Conservation (phyloP, 2,888 invertebrate genomes). For the Macrophya annulata region DNA sequence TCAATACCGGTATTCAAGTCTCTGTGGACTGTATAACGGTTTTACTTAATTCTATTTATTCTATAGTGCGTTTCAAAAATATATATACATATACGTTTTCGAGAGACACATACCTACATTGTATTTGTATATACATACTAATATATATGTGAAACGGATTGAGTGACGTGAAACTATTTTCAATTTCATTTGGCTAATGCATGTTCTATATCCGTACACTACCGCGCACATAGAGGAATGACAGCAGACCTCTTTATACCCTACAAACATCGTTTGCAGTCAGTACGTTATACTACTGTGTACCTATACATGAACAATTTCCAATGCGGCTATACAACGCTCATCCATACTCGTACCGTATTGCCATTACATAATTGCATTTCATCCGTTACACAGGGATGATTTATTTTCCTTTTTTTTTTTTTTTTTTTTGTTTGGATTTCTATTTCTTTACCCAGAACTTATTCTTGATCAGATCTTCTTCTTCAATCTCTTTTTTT, state of each 20-base stretch:
- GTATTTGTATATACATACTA: neutral
- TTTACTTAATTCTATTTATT: neutral
- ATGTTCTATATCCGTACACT: conserved; percentile 44
- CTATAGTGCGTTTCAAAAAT: neutral
- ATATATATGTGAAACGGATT: neutral
- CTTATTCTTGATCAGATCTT: neutral
- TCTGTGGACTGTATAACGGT: neutral
- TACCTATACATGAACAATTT: neutral
- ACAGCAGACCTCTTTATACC: conserved; percentile 32
- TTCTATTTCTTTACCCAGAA: neutral
- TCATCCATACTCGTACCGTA: neutral
- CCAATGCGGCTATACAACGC: neutral
- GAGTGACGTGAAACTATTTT: conserved; percentile 52
- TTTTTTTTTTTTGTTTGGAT: neutral
- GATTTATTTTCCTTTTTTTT: neutral
- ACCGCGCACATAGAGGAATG: conserved; percentile 23
- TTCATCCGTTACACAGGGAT: neutral
- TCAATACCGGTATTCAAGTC: neutral
- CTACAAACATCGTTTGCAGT: neutral
- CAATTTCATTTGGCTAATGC: conserved; percentile 54
- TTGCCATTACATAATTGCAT: conserved; percentile 41
- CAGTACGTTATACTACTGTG: neutral
- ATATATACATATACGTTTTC: too few species aligned
- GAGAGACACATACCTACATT: neutral
- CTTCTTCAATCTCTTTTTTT: too few species aligned